Base-by-base conservation (phyloP, 2,888 invertebrate genomes). In the Protodeltote pygarga region DNA sequence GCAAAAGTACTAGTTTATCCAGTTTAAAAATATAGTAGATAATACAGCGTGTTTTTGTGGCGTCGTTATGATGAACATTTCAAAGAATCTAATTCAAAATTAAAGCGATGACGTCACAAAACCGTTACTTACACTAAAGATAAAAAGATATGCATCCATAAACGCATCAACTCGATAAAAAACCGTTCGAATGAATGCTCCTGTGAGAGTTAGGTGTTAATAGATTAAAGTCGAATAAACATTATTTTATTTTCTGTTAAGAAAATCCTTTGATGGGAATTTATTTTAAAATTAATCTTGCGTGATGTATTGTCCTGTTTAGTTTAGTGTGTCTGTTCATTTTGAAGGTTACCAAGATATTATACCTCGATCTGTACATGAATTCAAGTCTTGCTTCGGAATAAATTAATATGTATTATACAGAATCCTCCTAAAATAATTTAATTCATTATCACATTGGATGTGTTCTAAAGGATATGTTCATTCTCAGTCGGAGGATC, bases 401-500 rank as follows among this genome's bases (percentile, higher is more conserved):
- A n/a, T n/a, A n/a, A n/a, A n/a, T n/a, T n/a, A n/a, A n/a, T n/a
- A n/a, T n/a, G n/a, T n/a, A n/a, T n/a, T n/a, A n/a, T n/a, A n/a
- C n/a, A n/a, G n/a, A n/a, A n/a, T n/a, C n/a, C n/a, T n/a, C n/a
- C n/a, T n/a, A n/a, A n/a, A n/a, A n/a, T n/a, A n/a, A n/a, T n/a
- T n/a, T n/a, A n/a, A n/a, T n/a, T n/a, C n/a, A n/a, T n/a, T n/a
- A n/a, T n/a, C n/a, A n/a, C n/a, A n/a, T n/a, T n/a, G n/a, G 15
- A 3, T 8, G 3, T 6, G 15, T 6, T 10, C 6, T 9, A 13
- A 13, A 23, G 0, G n/a, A 27, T 3, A 21, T 40, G 24, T 23
- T 31, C 8, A 21, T 67, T 58, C 41, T 25, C 79, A 92, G 92
- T 81, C 83, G 63, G 92, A 92, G 67, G 92, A 88, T 47, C 84